Evolutionary conservation across 2,113 vertebrate species (phyloP), one percentile per base, ranked within the genome.

Genomic region (Oreotrochilus melanogaster): DNA sequence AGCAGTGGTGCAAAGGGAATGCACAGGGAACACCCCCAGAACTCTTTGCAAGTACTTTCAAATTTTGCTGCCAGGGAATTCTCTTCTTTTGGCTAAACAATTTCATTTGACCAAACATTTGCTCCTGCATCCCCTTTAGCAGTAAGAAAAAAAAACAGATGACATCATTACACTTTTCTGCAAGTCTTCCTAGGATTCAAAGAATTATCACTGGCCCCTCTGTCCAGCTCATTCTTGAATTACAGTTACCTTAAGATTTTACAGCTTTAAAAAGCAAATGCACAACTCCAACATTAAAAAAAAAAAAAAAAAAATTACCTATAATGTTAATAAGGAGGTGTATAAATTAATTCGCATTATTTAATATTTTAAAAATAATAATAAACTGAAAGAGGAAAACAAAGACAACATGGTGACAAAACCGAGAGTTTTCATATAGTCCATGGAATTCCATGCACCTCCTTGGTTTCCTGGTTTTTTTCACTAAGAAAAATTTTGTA

Each of bases 241-340:
- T 24, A 14, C 18, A n/a, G 39, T 23, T 67, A 21, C 4, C n/a
- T 45, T 37, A 37, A 51, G 42, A 42, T 18, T 79, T 85, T 71
- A 62, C 33, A 73, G 50, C 33, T 66, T 69, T 73, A 58, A 87
- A 83, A 89, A 28, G 31, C 23, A 76, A 88, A 43, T 14, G 5
- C 21, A 83, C 28, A 50, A 73, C 14, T 15, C 12, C 23, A 57
- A 33, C 24, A 35, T 30, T 73, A 50, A 18, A 27, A 93, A 82
- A 13, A 6, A 47, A 9, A 7, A 10, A 9, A 7, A 10, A 2
- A 1, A 6, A 47, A 47, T 21, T 2, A 70, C 13, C 2, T 3
- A 47, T 6, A 56, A 28, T 4, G 2, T 30, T 31, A 30, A 43
- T 35, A 27, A 25, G 15, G 21, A 61, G 35, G 7, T 0, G 3